Evolutionary conservation across 2,113 vertebrate species (phyloP).

Genomic region (Antechinus stuartii): DNA sequence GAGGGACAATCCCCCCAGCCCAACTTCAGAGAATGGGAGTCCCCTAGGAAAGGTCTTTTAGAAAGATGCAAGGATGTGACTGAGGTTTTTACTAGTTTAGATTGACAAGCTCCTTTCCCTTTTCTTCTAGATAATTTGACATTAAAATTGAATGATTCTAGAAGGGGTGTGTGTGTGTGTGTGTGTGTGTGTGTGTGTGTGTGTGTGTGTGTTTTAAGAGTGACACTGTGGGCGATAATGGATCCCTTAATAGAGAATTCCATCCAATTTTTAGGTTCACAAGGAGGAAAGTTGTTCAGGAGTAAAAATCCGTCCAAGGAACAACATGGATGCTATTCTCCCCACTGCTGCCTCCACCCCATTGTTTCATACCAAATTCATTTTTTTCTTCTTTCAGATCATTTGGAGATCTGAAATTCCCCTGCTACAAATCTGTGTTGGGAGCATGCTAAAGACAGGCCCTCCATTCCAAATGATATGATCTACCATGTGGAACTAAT

Average conservation of each 20-base stretch:
- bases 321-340: neutral
- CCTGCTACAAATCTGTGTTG: neutral
- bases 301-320: neutral
- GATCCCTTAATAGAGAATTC: neutral
- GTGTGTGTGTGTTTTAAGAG: neutral
- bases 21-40: neutral
- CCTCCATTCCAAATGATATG: neutral
- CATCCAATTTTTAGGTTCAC: neutral
- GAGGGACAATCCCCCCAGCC: neutral
- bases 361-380: neutral
- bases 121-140: neutral
- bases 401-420: neutral
- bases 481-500: neutral
- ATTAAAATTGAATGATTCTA: neutral
- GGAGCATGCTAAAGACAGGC: neutral
- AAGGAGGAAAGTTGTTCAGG: neutral
- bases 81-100: neutral
- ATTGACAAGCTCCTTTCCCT: neutral
- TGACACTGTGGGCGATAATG: neutral
- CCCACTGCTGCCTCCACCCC: neutral
- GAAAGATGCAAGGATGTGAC: neutral
- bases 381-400: fast-evolving
- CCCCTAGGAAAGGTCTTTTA: neutral
- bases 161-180: neutral
- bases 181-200: neutral